Evolutionary conservation across 2,113 vertebrate genomes (phyloP).

Genomic region (Corythoichthys intestinalis): DNA sequence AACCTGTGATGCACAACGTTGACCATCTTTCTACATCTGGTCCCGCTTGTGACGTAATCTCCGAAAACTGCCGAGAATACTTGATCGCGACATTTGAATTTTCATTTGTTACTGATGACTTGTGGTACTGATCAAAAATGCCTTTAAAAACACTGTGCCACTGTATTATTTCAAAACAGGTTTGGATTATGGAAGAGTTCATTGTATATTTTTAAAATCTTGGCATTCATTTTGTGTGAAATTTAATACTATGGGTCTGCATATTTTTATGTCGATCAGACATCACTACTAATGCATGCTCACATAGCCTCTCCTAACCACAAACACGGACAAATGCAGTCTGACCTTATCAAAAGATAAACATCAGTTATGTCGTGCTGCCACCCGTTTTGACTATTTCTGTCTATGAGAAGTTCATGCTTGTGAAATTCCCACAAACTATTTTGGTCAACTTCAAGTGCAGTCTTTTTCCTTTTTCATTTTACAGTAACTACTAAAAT

Average conservation of each 20-base stretch:
- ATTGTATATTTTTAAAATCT: not conserved
- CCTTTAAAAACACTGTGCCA: too few relatives aligned
- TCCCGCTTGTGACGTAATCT: too few relatives aligned
- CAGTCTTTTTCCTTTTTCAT: not conserved
- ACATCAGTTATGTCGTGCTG: constrained; percentile 25
- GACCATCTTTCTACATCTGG: too few relatives aligned
- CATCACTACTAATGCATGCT: not conserved
- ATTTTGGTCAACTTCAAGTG: constrained; percentile 12
- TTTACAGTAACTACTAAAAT: not conserved
- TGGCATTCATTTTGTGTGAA: too few relatives aligned
- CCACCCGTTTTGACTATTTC: constrained; percentile 50
- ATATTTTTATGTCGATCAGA: not conserved
- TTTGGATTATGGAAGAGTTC: too few relatives aligned
- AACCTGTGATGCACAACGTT: too few relatives aligned
- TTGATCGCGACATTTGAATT: too few relatives aligned
- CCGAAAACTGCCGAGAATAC: too few relatives aligned
- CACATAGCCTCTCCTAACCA: not conserved
- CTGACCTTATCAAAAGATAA: constrained; percentile 48
- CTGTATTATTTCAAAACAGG: too few relatives aligned
- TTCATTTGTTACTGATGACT: too few relatives aligned
- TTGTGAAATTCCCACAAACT: constrained; percentile 60
- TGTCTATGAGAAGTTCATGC: constrained; percentile 59
- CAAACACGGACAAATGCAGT: constrained; percentile 1
- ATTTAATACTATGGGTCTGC: not conserved
- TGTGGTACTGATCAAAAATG: too few relatives aligned